Evolutionary conservation across 2,797 vertebrate species (phyloP).

Genomic region (Dicrostonyx torquatus): DNA sequence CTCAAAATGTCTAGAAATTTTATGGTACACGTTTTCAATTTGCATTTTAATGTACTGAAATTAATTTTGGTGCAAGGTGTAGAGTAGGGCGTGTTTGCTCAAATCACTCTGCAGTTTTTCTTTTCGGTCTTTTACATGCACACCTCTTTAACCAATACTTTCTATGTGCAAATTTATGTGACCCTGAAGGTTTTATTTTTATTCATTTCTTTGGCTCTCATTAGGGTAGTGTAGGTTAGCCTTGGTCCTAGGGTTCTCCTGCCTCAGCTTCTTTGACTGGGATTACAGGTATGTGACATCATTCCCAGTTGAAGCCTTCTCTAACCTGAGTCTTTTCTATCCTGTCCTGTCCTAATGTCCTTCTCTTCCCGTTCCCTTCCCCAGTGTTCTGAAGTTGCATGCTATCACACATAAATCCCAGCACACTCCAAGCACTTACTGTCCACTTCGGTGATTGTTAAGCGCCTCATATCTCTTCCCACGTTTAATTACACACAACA

Average conservation of each 20-base stretch:
- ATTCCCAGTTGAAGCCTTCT: not conserved
- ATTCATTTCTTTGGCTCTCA: not conserved
- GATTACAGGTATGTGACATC: not conserved
- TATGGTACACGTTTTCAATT: not conserved
- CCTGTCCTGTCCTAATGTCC: not conserved
- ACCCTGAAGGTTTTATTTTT: not conserved
- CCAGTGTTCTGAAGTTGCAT: not conserved
- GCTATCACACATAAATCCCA: not conserved
- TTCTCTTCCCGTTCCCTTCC: not conserved
- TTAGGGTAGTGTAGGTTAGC: not conserved
- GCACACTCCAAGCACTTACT: not conserved
- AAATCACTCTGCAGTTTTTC: constrained; percentile 21
- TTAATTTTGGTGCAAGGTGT: not conserved
- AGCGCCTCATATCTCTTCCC: constrained; percentile 7
- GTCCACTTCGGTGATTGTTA: not conserved
- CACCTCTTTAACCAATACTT: not conserved
- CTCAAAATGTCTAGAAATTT: not conserved
- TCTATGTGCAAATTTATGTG: not conserved
- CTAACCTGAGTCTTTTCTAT: not conserved
- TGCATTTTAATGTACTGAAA: constrained; percentile 20
- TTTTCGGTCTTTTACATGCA: not conserved
- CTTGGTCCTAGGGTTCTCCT: too few species aligned
- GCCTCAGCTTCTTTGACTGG: not conserved
- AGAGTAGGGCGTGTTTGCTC: not conserved
- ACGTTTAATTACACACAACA: not conserved